A percentile compares a stretch with the other conserved stretches of the same genome.
Evolutionary conservation across 1,140 invertebrate species (phyloP).

Genomic region (Hyposmocoma kahamanoa): DNA sequence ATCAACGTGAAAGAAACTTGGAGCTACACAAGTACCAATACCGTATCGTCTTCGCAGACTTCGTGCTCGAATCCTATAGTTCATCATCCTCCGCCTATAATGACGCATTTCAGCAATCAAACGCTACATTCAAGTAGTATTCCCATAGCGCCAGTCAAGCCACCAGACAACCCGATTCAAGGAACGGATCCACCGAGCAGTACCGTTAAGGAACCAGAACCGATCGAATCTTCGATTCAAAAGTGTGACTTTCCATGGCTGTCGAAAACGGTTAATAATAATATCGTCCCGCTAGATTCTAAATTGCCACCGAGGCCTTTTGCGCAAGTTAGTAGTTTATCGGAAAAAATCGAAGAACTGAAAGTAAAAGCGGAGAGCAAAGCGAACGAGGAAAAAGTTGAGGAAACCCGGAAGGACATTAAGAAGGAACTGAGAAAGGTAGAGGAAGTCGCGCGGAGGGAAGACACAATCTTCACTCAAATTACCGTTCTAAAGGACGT

Average conservation of each 20-base stretch:
- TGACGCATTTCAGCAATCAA: conserved; percentile 47
- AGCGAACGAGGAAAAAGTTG: conserved; percentile 13
- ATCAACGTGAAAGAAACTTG: conserved; percentile 70
- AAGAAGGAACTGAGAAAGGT: conserved; percentile 41
- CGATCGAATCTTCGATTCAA: conserved; percentile 36
- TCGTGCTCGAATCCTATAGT: conserved; percentile 54
- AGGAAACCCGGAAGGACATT: conserved; percentile 17
- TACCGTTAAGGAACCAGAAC: conserved; percentile 58
- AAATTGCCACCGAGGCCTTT: conserved; percentile 61
- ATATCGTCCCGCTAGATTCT: conserved; percentile 59
- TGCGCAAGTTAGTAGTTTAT: conserved; percentile 57
- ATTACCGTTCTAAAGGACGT: conserved; percentile 66
- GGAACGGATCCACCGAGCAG: conserved; percentile 63
- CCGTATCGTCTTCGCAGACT: conserved; percentile 43
- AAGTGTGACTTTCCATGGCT: conserved; percentile 70
- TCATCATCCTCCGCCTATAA: conserved; percentile 44
- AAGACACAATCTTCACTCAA: conserved; percentile 62
- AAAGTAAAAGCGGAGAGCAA: conserved; percentile 21
- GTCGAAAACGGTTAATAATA: conserved; percentile 68
- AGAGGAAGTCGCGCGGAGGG: conserved; percentile 55
- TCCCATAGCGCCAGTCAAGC: conserved; percentile 60
- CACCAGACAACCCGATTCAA: conserved; percentile 65
- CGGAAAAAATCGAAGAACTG: conserved; percentile 46
- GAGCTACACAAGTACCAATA: conserved; percentile 54
- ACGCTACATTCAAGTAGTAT: conserved; percentile 61